Evolutionary conservation across 2,113 vertebrate species (phyloP).

Genomic region (Typhlomys cinereus): DNA sequence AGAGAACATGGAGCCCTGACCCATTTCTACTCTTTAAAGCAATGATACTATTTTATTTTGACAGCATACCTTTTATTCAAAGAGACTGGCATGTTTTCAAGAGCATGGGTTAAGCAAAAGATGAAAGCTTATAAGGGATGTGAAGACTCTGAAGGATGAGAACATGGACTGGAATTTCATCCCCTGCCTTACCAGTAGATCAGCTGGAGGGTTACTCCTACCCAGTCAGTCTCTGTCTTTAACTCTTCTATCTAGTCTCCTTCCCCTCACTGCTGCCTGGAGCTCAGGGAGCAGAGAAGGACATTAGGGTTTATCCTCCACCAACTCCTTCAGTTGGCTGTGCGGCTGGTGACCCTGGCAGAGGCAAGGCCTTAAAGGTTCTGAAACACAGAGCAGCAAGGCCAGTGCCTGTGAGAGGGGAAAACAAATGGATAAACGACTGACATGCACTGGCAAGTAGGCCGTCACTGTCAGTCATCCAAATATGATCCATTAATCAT

Average conservation of each 20-base stretch:
- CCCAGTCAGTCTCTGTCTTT: no score
- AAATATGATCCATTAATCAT: conserved; percentile 78
- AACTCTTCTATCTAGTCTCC: not conserved
- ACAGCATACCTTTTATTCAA: not conserved
- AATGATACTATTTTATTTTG: conserved; percentile 8
- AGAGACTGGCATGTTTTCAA: not conserved
- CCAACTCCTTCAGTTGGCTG: conserved; percentile 32
- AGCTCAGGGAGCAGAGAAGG: not conserved
- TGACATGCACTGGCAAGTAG: conserved; percentile 70
- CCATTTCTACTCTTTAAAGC: not conserved
- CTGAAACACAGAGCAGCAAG: conserved; percentile 37
- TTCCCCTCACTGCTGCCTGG: not conserved
- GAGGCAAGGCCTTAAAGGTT: conserved; percentile 50
- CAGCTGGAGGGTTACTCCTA: conserved; percentile 1
- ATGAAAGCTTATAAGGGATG: not conserved
- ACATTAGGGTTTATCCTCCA: conserved; percentile 53
- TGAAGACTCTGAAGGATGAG: not conserved
- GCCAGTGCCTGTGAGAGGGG: conserved; percentile 71
- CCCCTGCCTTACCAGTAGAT: conserved; percentile 25
- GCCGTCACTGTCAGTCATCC: conserved; percentile 73
- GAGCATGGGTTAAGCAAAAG: not conserved
- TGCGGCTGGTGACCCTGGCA: conserved; percentile 67
- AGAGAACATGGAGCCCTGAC: no score
- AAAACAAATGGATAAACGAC: conserved; percentile 68
- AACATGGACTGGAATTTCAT: not conserved